phyloP scores from a whole-genome alignment of 2,113 vertebrate species.

The Peromyscus leucopus region DNA sequence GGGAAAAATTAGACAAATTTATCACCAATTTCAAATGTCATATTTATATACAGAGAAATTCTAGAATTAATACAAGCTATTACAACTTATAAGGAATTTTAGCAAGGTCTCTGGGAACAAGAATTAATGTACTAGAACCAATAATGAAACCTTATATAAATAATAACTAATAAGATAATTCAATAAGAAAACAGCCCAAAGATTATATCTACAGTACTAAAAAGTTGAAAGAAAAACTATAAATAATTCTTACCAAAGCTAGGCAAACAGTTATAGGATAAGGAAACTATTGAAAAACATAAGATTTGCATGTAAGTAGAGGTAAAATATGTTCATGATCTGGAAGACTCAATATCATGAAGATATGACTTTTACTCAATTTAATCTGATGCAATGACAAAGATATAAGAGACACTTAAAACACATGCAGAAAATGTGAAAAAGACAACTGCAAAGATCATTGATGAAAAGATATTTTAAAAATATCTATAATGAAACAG shows the following conservation, averaged over 20 bases:
- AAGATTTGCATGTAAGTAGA: slow-evolving; percentile 22
- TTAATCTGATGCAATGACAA: slow-evolving; percentile 30
- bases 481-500: not conserved
- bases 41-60: slow-evolving; percentile 25
- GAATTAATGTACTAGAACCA: slow-evolving; percentile 52
- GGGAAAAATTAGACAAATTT: slow-evolving; percentile 19
- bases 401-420: slow-evolving; percentile 41
- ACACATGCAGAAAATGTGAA: not conserved
- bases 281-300: slow-evolving; percentile 38
- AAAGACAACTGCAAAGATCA: not conserved
- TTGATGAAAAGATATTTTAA: slow-evolving; percentile 33
- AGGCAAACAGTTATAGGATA: slow-evolving; percentile 12
- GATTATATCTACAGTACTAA: slow-evolving; percentile 19
- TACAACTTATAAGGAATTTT: slow-evolving; percentile 54
- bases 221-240: slow-evolving; percentile 45
- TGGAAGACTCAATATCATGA: slow-evolving; percentile 6
- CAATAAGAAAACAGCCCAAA: slow-evolving; percentile 13
- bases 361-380: slow-evolving; percentile 27
- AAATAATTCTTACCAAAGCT: slow-evolving; percentile 48
- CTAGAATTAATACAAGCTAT: slow-evolving; percentile 45
- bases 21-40: slow-evolving; percentile 42
- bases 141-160: slow-evolving; percentile 8
- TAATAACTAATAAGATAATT: slow-evolving; percentile 62
- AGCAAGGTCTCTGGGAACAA: slow-evolving; percentile 48
- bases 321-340: slow-evolving; percentile 36